Evolutionary conservation across 2,888 invertebrate genomes (phyloP).

Genomic region (Chouioia cunea): DNA sequence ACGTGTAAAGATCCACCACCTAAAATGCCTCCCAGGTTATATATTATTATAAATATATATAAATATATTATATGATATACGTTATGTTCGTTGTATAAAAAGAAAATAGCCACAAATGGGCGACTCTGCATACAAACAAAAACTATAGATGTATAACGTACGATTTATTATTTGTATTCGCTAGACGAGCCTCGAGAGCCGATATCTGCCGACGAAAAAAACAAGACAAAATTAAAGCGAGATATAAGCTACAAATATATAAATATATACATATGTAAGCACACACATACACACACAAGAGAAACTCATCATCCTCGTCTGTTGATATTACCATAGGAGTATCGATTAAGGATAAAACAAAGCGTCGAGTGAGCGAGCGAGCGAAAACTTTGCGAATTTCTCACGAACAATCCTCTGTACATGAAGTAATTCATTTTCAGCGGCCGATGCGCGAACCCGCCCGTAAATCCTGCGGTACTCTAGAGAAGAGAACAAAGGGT

Average conservation of each 20-base stretch:
- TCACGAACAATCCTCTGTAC: no score
- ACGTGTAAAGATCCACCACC: conserved; percentile 57
- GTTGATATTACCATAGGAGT: conserved; percentile 11
- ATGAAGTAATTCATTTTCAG: no score
- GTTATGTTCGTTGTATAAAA: conserved; percentile 45
- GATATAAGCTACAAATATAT: neutral
- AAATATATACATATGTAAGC: neutral
- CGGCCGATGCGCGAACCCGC: no score
- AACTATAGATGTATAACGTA: conserved; percentile 29
- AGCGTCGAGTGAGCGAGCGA: no score
- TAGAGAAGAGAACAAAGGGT: no score
- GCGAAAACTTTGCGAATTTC: no score
- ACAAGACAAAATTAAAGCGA: no score
- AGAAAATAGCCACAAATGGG: no score
- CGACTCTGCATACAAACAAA: conserved; percentile 31
- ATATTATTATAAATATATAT: conserved; percentile 39
- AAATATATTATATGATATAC: conserved; percentile 43
- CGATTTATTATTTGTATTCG: conserved; percentile 38
- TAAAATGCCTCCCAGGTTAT: conserved; percentile 56
- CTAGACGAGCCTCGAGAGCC: conserved; percentile 27
- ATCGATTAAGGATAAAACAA: no score
- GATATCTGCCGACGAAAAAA: conserved; percentile 32
- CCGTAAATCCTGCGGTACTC: no score
- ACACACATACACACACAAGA: neutral
- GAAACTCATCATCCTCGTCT: conserved; percentile 17